A percentile compares a stretch with the other conserved stretches of the same genome.
phyloP scores from a whole-genome alignment of 2,113 vertebrate species.

The Hoplias malabaricus region DNA sequence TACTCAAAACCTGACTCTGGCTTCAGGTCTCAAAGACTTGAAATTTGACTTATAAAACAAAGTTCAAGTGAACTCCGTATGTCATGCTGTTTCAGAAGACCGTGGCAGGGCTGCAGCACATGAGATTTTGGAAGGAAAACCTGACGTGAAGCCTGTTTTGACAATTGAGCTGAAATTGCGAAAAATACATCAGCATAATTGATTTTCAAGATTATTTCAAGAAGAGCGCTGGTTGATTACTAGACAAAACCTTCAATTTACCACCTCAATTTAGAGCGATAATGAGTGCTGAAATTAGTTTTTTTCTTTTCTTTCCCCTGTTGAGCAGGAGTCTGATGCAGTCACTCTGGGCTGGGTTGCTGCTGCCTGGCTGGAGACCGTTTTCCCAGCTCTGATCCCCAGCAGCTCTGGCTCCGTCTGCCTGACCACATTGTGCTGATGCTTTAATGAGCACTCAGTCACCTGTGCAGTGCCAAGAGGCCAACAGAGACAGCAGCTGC shows the following conservation, averaged over 20 bases:
- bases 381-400: slow-evolving; percentile 13
- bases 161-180: slow-evolving; percentile 4
- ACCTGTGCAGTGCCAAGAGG: background rate
- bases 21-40: no score
- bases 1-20: no score
- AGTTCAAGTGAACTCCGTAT: no score
- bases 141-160: background rate
- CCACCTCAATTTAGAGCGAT: slow-evolving; percentile 9
- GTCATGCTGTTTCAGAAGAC: no score
- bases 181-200: background rate
- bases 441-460: slow-evolving; percentile 42
- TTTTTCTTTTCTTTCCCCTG: background rate
- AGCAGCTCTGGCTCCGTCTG: slow-evolving; percentile 2
- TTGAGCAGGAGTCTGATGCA: background rate
- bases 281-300: slow-evolving; percentile 3
- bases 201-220: slow-evolving; percentile 7
- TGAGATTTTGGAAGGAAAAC: background rate
- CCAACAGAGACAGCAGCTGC: slow-evolving; percentile 7
- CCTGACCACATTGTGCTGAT: slow-evolving; percentile 29
- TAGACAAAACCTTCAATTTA: background rate
- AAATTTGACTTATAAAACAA: no score
- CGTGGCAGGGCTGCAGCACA: background rate
- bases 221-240: background rate
- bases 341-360: background rate
- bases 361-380: background rate